Percentiles rank a stretch among this genome's conserved stretches.
These are phyloP conservation scores for Pelodiscus sinensis DNA, from an alignment of 2,113 vertebrate species.

Conservation along the genomic window DNA sequence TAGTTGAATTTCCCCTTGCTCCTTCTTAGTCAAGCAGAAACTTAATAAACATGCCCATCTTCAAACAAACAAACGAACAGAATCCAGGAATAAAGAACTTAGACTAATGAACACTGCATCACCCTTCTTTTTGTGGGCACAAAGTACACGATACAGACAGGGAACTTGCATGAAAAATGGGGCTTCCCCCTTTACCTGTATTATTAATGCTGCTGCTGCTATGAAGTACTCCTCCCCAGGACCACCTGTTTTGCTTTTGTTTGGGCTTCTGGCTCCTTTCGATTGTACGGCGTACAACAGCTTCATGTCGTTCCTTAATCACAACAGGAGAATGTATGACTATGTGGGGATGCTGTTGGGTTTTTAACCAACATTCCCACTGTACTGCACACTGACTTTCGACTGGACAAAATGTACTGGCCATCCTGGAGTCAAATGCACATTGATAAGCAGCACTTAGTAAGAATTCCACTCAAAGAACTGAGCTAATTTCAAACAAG, in stretches of 20 bases:
- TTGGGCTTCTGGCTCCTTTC: constrained; percentile 91
- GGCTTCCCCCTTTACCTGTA: constrained; percentile 77
- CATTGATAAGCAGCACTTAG: neutral
- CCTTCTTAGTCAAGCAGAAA: neutral
- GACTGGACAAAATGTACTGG: neutral
- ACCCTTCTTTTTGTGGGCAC: neutral
- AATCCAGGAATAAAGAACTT: constrained; percentile 11
- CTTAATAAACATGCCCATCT: neutral
- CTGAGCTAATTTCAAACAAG: neutral
- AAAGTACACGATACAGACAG: neutral
- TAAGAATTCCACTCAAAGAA: neutral
- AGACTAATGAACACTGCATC: neutral
- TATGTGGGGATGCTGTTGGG: neutral
- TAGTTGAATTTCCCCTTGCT: neutral
- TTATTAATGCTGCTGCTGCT: constrained; percentile 74
- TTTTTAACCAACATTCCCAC: neutral
- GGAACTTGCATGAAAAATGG: neutral
- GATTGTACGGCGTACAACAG: constrained; percentile 88
- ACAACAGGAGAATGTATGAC: constrained; percentile 9
- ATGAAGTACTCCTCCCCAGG: constrained; percentile 84
- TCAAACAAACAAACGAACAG: neutral
- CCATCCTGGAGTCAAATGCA: neutral
- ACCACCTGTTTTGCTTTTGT: constrained; percentile 82
- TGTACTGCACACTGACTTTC: neutral
- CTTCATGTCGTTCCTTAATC: constrained; percentile 90